A percentile compares a stretch with the other conserved stretches of the same genome.
Conservation (phyloP, 2,797 vertebrate genomes). For the Sandelia bainsii region DNA sequence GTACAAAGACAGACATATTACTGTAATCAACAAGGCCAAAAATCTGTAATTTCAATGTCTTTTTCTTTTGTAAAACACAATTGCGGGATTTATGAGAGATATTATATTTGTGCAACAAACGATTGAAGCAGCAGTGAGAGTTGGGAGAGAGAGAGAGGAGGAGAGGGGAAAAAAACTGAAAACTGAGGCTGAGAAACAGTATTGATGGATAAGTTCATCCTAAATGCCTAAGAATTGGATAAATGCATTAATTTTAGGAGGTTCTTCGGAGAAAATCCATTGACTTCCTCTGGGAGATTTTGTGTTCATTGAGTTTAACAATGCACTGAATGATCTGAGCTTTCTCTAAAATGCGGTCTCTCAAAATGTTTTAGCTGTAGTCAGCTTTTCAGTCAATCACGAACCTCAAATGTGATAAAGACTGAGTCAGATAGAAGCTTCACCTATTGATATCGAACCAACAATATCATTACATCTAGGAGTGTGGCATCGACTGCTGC, state of each 20-base stretch:
- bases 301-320: constrained; percentile 9
- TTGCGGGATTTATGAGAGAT: no score
- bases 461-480: constrained; percentile 8
- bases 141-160: no score
- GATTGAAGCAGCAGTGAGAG: no score
- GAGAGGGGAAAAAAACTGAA: not conserved
- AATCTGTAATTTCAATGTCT: not conserved
- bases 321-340: not conserved
- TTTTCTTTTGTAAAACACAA: not conserved
- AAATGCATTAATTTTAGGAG: not conserved
- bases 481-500: not conserved
- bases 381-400: constrained; percentile 19
- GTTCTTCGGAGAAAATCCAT: not conserved
- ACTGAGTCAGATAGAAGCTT: constrained; percentile 20
- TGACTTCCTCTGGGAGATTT: not conserved
- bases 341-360: not conserved
- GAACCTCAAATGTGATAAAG: constrained; percentile 16
- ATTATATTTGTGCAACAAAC: no score
- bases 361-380: constrained; percentile 5
- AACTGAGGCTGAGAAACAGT: not conserved
- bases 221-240: not conserved
- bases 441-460: constrained; percentile 13
- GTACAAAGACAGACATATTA: no score
- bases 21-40: not conserved
- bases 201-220: not conserved